Evolutionary conservation across 1,140 invertebrate genomes (phyloP).

Genomic region (Drosophila novamexicana): DNA sequence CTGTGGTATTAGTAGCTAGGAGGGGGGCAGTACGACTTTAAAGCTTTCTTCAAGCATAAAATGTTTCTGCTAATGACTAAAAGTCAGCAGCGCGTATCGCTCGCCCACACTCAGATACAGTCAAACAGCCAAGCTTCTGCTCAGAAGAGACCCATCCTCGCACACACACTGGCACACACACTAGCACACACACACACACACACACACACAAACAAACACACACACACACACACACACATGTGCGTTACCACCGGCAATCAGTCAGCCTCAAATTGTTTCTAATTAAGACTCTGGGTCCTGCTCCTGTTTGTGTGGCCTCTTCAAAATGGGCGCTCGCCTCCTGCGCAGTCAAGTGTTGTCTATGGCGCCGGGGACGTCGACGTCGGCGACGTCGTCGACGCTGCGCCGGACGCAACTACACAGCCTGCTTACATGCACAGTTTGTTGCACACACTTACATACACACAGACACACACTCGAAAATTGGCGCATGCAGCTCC

Average conservation of each 20-base stretch:
- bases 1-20: too few relatives aligned
- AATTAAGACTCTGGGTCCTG: slow-evolving; percentile 64
- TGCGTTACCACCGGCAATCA: slow-evolving; percentile 57
- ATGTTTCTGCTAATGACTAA: slow-evolving; percentile 34
- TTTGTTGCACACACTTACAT: slow-evolving; percentile 54
- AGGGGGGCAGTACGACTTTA: slow-evolving; percentile 10
- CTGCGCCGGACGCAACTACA: slow-evolving; percentile 51
- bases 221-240: slow-evolving; percentile 10
- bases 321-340: slow-evolving; percentile 26
- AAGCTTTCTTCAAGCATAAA: slow-evolving; percentile 23
- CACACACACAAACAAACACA: neutral
- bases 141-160: neutral
- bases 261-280: slow-evolving; percentile 77
- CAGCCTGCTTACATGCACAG: slow-evolving; percentile 68
- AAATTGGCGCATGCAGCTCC: slow-evolving; percentile 33
- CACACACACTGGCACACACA: neutral
- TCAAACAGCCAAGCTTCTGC: slow-evolving; percentile 1
- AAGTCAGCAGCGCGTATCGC: slow-evolving; percentile 48
- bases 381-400: neutral
- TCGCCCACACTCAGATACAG: slow-evolving; percentile 6
- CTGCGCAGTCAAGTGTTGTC: slow-evolving; percentile 62
- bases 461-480: neutral
- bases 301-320: slow-evolving; percentile 14
- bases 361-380: slow-evolving; percentile 36
- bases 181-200: slow-evolving; percentile 2